A percentile compares a stretch with the other conserved stretches of the same genome.
These are phyloP conservation scores for Ceratina calcarata DNA, from an alignment of 1,140 invertebrate species.

Conservation along the genomic window DNA sequence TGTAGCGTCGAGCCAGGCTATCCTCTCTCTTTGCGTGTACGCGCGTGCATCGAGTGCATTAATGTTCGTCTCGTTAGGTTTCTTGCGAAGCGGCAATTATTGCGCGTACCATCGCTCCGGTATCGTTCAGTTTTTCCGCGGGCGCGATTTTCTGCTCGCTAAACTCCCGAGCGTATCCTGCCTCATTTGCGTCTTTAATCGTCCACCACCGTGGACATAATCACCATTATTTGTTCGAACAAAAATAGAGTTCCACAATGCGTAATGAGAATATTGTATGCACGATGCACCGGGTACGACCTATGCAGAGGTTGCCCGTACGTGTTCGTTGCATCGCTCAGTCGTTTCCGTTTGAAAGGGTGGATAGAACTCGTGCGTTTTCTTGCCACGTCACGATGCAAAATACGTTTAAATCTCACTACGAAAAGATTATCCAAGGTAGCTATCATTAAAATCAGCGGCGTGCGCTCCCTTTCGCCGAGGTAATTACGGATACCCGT, in stretches of 20 bases:
- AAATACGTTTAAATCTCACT: constrained; percentile 47
- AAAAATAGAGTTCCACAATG: constrained; percentile 3
- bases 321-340: too few species aligned
- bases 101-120: constrained; percentile 14
- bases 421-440: constrained; percentile 31
- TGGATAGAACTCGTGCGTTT: constrained; percentile 33
- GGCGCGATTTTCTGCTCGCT: background rate
- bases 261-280: constrained; percentile 19
- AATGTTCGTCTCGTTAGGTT: constrained; percentile 67
- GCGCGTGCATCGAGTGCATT: constrained; percentile 33
- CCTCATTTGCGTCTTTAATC: constrained; percentile 46
- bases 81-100: constrained; percentile 63
- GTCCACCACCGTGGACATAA: constrained; percentile 19
- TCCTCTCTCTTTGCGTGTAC: background rate
- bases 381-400: constrained; percentile 35
- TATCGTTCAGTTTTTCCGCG: constrained; percentile 39
- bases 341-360: too few species aligned
- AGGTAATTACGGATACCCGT: constrained; percentile 41
- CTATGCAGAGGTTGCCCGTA: background rate
- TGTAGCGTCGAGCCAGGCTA: background rate
- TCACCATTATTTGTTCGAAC: constrained; percentile 15
- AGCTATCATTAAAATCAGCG: constrained; percentile 56
- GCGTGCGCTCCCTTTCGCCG: background rate
- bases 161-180: constrained; percentile 17
- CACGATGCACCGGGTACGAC: background rate